Evolutionary conservation across 2,113 vertebrate species (phyloP).

Genomic region (Trogon melanurus): DNA sequence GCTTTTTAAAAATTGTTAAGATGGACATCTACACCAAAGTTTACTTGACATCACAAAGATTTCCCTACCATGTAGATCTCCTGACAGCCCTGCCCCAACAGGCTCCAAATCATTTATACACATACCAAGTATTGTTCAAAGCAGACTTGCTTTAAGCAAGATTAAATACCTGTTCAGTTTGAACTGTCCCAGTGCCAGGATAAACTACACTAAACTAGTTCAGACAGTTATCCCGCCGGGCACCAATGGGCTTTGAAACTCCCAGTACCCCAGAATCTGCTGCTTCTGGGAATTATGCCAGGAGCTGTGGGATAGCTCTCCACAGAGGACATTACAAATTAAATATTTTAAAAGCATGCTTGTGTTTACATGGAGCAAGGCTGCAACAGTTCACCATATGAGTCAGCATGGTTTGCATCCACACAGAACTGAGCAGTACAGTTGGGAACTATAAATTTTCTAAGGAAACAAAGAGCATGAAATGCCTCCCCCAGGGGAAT

Average conservation of each 20-base stretch:
- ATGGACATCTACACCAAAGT: neutral
- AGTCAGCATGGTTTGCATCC: slow-evolving; percentile 51
- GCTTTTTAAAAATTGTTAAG: neutral
- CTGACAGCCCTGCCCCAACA: slow-evolving; percentile 59
- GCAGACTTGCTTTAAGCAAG: slow-evolving; percentile 61
- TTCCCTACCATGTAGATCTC: slow-evolving; percentile 23
- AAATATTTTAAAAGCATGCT: slow-evolving; percentile 58
- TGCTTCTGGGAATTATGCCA: slow-evolving; percentile 65
- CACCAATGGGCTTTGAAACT: slow-evolving; percentile 49
- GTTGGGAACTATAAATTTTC: slow-evolving; percentile 33
- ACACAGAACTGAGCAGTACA: neutral
- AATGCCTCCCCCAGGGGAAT: slow-evolving; percentile 12
- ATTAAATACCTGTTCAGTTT: slow-evolving; percentile 68
- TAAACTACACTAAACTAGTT: slow-evolving; percentile 51
- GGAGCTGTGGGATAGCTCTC: slow-evolving; percentile 54
- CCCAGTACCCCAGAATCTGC: slow-evolving; percentile 58
- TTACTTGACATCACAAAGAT: slow-evolving; percentile 20
- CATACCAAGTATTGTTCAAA: slow-evolving; percentile 62
- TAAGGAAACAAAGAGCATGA: neutral
- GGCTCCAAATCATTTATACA: slow-evolving; percentile 4
- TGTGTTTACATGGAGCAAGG: slow-evolving; percentile 48
- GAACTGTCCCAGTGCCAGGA: slow-evolving; percentile 64
- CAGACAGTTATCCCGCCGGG: slow-evolving; percentile 23
- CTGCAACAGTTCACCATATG: slow-evolving; percentile 34
- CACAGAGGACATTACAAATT: slow-evolving; percentile 51